Evolutionary conservation across 2,113 vertebrate genomes (phyloP), one percentile per base, ranked within the genome.

Genomic region (Anarrhichthys ocellatus): DNA sequence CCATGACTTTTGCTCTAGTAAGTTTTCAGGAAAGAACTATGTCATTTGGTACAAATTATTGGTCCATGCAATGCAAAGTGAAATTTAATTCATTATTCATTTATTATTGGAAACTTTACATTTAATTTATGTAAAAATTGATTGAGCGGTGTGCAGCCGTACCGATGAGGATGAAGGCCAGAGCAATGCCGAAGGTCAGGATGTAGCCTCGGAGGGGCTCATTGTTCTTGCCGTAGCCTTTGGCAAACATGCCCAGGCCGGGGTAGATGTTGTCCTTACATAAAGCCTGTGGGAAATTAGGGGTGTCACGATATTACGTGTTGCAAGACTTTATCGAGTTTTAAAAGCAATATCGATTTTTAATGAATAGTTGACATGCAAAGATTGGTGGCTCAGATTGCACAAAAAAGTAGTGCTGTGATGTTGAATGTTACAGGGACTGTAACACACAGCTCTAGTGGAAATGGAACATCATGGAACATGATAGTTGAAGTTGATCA

Each of bases 191-290:
- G 70, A 99, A 99, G 63, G 98, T 99, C 70, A 99, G 94, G 87
- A 99, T 93, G 89, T 99, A 99, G 76, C 98, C 98, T 91, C 97
- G 95, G 54, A 99, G 95, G 50, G 98, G 98, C 83, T 99, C 98
- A 34, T 99, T 99, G 94, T 99, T 99, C 91, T 99, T 99, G 82
- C 98, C 98, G 44, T 99, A 99, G 73, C 98, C 98, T 94, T 98
- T 98, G 76, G 96, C 97, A 87, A 99, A 99, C 91, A 97, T 94
- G 67, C 93, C 90, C 86, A 99, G 96, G 83, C 96, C 97, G 17
- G 98, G 98, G 89, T 99, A 99, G 92, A 99, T 99, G 88, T 97
- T 99, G 93, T 99, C 98, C 80, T 99, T 99, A 91, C 98, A 99
- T 48, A 99, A 91, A 86, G 98, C 98, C 98, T 99, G 89, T 13